Conservation (phyloP, 2,797 vertebrate genomes). For the Takifugu rubripes region DNA sequence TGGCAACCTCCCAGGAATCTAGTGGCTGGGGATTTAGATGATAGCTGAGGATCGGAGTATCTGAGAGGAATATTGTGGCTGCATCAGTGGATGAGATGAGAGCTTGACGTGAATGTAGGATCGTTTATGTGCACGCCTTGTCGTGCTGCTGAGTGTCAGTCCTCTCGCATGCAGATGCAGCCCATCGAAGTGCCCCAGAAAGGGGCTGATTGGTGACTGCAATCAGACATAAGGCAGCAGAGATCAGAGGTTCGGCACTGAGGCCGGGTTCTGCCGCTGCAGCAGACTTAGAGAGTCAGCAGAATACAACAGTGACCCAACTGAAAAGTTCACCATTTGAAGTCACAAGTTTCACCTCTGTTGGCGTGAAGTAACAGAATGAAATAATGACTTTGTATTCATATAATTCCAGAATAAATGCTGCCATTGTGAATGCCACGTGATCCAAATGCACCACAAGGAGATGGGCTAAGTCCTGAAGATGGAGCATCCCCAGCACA, state of each 20-base stretch:
- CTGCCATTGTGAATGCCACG: no score
- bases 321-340: neutral
- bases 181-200: slow-evolving; percentile 11
- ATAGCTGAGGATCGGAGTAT: slow-evolving; percentile 47
- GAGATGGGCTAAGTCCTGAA: slow-evolving; percentile 6
- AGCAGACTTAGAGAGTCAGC: slow-evolving; percentile 1
- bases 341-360: neutral
- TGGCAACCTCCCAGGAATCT: slow-evolving; percentile 65
- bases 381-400: no score
- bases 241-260: slow-evolving; percentile 1
- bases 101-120: slow-evolving; percentile 3
- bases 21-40: slow-evolving; percentile 45
- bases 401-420: no score
- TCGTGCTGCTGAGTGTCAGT: neutral
- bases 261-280: slow-evolving; percentile 1
- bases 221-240: neutral
- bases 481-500: slow-evolving; percentile 33
- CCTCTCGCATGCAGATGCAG: neutral
- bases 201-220: slow-evolving; percentile 1
- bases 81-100: neutral
- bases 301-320: no score
- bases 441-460: neutral
- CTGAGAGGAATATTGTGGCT: slow-evolving; percentile 30
- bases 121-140: slow-evolving; percentile 1
- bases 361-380: no score